Base-by-base conservation (phyloP, 2,888 invertebrate genomes). In the Coelinius sp. region DNA sequence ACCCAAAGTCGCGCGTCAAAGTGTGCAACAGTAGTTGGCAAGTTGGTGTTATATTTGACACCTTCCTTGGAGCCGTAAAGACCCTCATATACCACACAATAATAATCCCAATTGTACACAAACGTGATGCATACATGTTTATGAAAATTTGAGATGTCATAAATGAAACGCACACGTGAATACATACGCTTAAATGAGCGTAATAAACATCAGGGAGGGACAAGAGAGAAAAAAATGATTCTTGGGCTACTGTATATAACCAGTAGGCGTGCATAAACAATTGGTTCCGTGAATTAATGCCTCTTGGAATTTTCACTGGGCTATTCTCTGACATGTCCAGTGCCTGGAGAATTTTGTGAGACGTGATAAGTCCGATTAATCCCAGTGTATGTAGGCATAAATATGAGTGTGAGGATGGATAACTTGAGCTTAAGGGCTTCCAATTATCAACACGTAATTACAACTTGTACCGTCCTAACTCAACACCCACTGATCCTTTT, bases 381-480 rank as follows among this genome's bases (percentile, higher is more conserved):
- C 49, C 56, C n/a, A 17, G 20, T 49, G 46, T 69, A 65, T 71
- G 49, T 63, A 41, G 62, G 62, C 52, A 41, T 70, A 53, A 24
- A 24, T 41, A n/a, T 59, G 44, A 75, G 68, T 35, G 31, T 14
- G 31, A 27, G 25, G 25, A 14, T 20, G 20, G 20, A 10, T 20
- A 25, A 3, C 8, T 49, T 63, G 66, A 27, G 71, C 68, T 56
- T 69, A 70, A 38, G 70, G 73, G 74, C 80, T 82, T 85, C 83
- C 85, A 86, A 87, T 87, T 87, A 87, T 85, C 86, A 86, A 84
- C 87, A 86, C 86, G 85, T 85, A 84, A 85, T 84, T 85, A 83
- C 77, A 41, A 12, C 8, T 25, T 69, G 75, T 38, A 74, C 75
- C 75, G 82, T 81, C 84, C 84, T 83, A 82, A 82, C 80, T 80